Conservation (phyloP, 2,113 vertebrate species). For the Pyrgilauda ruficollis region DNA sequence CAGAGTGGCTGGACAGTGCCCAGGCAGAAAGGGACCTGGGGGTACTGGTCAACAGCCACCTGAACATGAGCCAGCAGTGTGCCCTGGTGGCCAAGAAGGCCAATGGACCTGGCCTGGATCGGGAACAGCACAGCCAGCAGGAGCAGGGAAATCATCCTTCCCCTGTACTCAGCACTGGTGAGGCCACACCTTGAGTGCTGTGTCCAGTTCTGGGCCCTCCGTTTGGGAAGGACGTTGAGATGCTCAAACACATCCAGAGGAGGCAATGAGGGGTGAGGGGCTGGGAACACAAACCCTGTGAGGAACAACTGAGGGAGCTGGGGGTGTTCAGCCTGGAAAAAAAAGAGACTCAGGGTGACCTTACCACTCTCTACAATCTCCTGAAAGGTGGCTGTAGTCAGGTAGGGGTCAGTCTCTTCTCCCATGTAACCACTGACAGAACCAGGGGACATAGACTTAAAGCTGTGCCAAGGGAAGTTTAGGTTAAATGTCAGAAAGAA, state of each 20-base stretch:
- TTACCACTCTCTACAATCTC: background rate
- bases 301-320: background rate
- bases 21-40: background rate
- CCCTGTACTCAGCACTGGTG: background rate
- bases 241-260: no score
- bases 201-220: no score
- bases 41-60: no score
- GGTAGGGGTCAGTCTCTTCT: background rate
- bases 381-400: background rate
- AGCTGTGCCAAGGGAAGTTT: accelerated
- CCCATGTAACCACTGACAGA: background rate
- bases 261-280: no score
- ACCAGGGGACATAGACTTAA: background rate
- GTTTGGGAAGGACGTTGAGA: no score
- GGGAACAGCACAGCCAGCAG: background rate
- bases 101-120: background rate
- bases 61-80: background rate
- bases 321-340: background rate
- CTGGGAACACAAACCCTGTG: background rate
- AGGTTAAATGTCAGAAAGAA: background rate
- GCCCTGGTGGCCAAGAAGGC: background rate
- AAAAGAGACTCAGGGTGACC: background rate
- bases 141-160: background rate
- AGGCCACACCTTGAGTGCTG: background rate
- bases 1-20: background rate